Base-by-base conservation (phyloP, 2,888 invertebrate genomes). In the Alviniconcha strummeri region DNA sequence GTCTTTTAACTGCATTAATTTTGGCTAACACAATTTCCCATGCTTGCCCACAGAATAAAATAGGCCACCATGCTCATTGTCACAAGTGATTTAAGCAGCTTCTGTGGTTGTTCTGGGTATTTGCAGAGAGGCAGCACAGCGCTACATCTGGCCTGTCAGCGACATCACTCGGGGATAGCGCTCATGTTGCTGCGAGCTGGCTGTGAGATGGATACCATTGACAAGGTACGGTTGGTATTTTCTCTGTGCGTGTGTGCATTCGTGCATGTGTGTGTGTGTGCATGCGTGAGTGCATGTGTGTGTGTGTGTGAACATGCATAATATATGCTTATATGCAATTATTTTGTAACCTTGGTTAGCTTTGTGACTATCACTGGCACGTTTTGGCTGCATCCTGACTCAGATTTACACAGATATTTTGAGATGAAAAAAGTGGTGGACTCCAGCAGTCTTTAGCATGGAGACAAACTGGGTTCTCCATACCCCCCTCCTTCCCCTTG, bases 191-290 rank as follows among this genome's bases (percentile, higher is more conserved):
- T 96, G 75, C 95, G 95, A 88, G 95, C 95, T 76, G 95, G 95
- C 75, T 95, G 95, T 86, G 95, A 95, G 90, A 94, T 96, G 87
- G 96, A 96, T 92, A 94, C 95, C 75, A 93, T 95, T 13, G 96
- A 96, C 89, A 94, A 94, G 89, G 94, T 94, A 83, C 81, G 36
- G 36, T 36, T 36, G 36, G 36, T 36, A 0, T 1, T 36, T 86
- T 54, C 36, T 36, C 36, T 36, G 36, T 36, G 36, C 36, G 36
- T 36, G 36, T 3, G 36, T 36, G 36, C 57, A 4, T 17, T 17
- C 17, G 17, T 1, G 69, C 1, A 19, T n/a, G 69, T 52, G 72
- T 52, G 52, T 5, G 17, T 4, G 75, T 7, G 4, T 13, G 75
- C 13, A 15, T 5, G 55, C 15, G 13, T 75, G 15, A 0, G 15